A percentile compares a stretch with the other conserved stretches of the same genome.
Conservation (phyloP, 2,888 invertebrate species). For the Odontothrips loti region DNA sequence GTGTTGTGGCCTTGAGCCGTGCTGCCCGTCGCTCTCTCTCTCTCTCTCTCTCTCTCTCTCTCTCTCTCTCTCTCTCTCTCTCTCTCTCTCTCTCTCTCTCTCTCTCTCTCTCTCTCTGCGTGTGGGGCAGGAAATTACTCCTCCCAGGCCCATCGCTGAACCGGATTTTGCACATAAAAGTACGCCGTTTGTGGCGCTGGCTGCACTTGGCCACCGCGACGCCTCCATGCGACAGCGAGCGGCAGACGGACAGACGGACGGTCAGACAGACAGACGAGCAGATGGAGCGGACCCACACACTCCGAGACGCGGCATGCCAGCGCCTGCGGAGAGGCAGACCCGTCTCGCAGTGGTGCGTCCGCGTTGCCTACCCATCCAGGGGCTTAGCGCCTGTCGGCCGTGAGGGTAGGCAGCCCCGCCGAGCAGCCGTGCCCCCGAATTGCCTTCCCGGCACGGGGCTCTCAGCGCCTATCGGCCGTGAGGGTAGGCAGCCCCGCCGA, state of each 20-base stretch:
- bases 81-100: background rate
- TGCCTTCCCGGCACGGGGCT: no score
- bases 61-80: background rate
- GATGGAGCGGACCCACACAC: background rate
- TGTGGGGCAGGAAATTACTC: background rate
- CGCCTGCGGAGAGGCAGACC: background rate
- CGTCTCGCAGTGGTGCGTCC: no score
- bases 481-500: no score
- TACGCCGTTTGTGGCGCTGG: background rate
- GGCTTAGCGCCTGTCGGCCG: no score
- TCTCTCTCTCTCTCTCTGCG: background rate
- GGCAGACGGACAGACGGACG: background rate
- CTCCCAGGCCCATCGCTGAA: background rate
- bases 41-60: no score
- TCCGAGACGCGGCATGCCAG: background rate
- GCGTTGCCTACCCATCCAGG: no score
- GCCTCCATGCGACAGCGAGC: background rate
- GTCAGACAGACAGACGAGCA: background rate
- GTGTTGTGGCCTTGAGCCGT: no score
- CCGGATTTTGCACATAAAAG: conserved; percentile 23
- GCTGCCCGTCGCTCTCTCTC: no score
- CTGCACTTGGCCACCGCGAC: background rate
- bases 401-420: no score
- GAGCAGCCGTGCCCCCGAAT: no score
- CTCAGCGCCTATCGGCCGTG: no score